Evolutionary conservation across 1,140 invertebrate genomes (phyloP).

Genomic region (Idris sp.): DNA sequence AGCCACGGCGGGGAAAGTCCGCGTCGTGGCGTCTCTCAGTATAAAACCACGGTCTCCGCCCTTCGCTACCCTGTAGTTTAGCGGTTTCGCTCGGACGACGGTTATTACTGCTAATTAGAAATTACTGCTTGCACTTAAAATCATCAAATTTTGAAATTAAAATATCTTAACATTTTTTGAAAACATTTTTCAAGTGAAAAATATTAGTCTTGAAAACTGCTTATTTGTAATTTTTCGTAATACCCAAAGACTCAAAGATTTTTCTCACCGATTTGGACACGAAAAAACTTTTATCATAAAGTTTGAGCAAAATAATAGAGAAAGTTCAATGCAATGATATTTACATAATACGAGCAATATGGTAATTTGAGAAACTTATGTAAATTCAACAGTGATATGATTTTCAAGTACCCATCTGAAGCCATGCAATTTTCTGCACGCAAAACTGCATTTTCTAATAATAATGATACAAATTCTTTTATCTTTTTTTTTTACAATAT

Average conservation of each 20-base stretch:
- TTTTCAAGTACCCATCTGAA: constrained; percentile 8
- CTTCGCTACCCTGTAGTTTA: too few relatives aligned
- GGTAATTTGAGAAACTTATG: constrained; percentile 37
- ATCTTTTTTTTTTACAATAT: background rate
- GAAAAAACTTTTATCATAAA: background rate
- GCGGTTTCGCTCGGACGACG: too few relatives aligned
- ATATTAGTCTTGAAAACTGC: too few relatives aligned
- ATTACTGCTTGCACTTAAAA: too few relatives aligned
- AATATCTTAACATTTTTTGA: too few relatives aligned
- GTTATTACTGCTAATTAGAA: too few relatives aligned
- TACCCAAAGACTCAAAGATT: too few relatives aligned
- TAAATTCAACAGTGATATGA: constrained; percentile 16
- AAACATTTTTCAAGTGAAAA: too few relatives aligned
- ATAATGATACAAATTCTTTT: background rate
- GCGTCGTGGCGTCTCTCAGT: background rate
- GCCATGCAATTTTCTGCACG: constrained; percentile 43
- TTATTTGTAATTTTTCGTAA: too few relatives aligned
- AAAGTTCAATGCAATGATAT: constrained; percentile 9
- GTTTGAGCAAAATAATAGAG: too few relatives aligned
- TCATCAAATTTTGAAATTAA: too few relatives aligned
- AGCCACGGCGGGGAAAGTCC: constrained; percentile 24
- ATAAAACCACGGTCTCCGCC: constrained; percentile 20
- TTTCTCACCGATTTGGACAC: too few relatives aligned
- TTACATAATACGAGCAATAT: constrained; percentile 16
- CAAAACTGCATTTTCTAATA: constrained; percentile 7